Evolutionary conservation across 2,797 vertebrate genomes (phyloP).

Genomic region (Gallinago stenura): DNA sequence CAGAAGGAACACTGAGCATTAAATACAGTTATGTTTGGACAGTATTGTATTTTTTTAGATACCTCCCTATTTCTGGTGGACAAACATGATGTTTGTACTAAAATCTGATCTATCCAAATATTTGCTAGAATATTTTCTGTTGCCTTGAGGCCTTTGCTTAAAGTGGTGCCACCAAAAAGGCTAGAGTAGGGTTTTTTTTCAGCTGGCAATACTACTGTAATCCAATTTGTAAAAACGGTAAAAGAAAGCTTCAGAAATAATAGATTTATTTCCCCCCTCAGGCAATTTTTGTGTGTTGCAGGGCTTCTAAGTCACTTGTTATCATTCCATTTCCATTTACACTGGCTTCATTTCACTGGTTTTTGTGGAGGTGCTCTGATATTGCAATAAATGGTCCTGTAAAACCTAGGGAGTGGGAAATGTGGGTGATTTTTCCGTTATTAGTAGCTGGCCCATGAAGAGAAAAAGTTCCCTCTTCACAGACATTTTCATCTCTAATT

Average conservation of each 20-base stretch:
- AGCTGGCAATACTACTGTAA: neutral
- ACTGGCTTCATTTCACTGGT: neutral
- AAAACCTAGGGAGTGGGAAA: neutral
- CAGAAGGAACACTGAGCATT: neutral
- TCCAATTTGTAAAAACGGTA: neutral
- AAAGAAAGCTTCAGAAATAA: slow-evolving; percentile 39
- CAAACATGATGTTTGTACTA: neutral
- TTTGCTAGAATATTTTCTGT: neutral
- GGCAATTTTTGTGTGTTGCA: neutral
- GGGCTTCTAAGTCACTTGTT: slow-evolving; percentile 2
- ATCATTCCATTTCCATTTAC: slow-evolving; percentile 14
- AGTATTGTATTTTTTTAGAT: neutral
- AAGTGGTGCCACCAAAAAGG: neutral
- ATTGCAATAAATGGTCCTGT: neutral
- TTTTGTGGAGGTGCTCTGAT: slow-evolving; percentile 3
- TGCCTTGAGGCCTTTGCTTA: neutral
- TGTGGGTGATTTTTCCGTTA: slow-evolving; percentile 2
- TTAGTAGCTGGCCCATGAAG: neutral
- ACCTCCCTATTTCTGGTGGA: neutral
- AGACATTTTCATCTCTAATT: neutral
- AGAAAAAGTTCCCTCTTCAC: neutral
- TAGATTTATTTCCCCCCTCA: neutral
- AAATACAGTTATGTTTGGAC: neutral
- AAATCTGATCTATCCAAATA: slow-evolving; percentile 21
- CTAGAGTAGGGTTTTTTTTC: neutral